These are phyloP conservation scores for Paraplagusia blochii DNA, from an alignment of 2,113 vertebrate genomes.

Conservation along the genomic window DNA sequence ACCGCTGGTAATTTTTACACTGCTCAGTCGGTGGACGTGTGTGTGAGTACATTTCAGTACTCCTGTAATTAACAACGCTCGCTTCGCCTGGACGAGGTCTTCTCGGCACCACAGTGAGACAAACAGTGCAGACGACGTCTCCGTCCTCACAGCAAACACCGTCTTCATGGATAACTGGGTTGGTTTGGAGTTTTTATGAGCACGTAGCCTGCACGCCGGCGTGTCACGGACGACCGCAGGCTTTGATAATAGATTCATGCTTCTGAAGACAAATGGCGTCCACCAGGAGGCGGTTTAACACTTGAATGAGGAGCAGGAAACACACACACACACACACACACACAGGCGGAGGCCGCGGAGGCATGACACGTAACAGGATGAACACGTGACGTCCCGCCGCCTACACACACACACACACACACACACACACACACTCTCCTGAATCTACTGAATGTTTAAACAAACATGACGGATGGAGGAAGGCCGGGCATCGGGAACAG, in stretches of 20 bases:
- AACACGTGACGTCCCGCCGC: slow-evolving; percentile 29
- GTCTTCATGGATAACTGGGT: slow-evolving; percentile 29
- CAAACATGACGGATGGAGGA: slow-evolving; percentile 24
- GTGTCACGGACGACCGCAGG: slow-evolving; percentile 38
- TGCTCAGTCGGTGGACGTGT: slow-evolving; percentile 12
- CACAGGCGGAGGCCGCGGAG: slow-evolving; percentile 21
- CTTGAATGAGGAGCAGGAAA: slow-evolving; percentile 67
- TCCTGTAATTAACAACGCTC: slow-evolving; percentile 45
- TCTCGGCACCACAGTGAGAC: slow-evolving; percentile 14
- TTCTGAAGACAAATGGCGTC: slow-evolving; percentile 66
- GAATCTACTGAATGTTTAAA: slow-evolving; percentile 13
- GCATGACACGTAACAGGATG: slow-evolving; percentile 16
- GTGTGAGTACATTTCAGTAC: slow-evolving; percentile 28
- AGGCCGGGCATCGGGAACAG: slow-evolving; percentile 48
- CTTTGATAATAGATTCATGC: slow-evolving; percentile 62
- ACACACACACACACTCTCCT: slow-evolving; percentile 30
- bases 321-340: slow-evolving; percentile 26
- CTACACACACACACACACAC: slow-evolving; percentile 38
- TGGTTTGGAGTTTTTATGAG: slow-evolving; percentile 37
- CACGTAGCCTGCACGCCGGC: background rate
- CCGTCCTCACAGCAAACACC: slow-evolving; percentile 31
- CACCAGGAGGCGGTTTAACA: slow-evolving; percentile 62
- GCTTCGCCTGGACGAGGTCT: slow-evolving; percentile 8
- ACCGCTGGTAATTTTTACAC: slow-evolving; percentile 27
- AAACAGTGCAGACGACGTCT: background rate